Conservation (phyloP, 2,888 invertebrate species). For the Eubasilissa splendida region DNA sequence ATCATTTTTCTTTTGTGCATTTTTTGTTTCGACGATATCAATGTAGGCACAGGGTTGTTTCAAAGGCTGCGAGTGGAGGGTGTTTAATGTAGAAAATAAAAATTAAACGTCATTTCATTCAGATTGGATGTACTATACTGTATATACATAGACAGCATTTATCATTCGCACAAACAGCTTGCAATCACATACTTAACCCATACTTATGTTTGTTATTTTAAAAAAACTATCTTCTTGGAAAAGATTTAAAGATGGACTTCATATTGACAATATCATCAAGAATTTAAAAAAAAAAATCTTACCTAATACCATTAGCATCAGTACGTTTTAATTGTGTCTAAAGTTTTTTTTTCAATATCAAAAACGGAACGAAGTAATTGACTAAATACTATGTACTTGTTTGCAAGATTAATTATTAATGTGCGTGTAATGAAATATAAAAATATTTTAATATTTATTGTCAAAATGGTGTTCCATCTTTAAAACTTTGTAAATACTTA, state of each 20-base stretch:
- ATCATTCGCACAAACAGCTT: neutral
- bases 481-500: too few relatives aligned
- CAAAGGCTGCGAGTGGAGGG: slow-evolving; percentile 55
- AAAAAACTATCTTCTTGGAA: neutral
- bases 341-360: too few relatives aligned
- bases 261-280: neutral
- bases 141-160: slow-evolving; percentile 2
- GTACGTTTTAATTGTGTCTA: too few relatives aligned
- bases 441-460: too few relatives aligned
- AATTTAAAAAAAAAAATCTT: neutral
- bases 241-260: neutral
- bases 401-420: too few relatives aligned
- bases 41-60: slow-evolving; percentile 54
- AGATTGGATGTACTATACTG: neutral
- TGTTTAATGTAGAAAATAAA: slow-evolving; percentile 48
- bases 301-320: too few relatives aligned
- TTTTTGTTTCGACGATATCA: slow-evolving; percentile 23
- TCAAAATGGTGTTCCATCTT: too few relatives aligned
- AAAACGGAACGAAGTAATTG: too few relatives aligned
- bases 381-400: too few relatives aligned
- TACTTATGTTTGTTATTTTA: neutral
- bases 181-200: neutral
- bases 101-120: slow-evolving; percentile 3
- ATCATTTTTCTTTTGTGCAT: neutral
- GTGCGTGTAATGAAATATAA: too few relatives aligned